phyloP scores from a whole-genome alignment of 2,113 vertebrate genomes.

The Leucosticte australis region DNA sequence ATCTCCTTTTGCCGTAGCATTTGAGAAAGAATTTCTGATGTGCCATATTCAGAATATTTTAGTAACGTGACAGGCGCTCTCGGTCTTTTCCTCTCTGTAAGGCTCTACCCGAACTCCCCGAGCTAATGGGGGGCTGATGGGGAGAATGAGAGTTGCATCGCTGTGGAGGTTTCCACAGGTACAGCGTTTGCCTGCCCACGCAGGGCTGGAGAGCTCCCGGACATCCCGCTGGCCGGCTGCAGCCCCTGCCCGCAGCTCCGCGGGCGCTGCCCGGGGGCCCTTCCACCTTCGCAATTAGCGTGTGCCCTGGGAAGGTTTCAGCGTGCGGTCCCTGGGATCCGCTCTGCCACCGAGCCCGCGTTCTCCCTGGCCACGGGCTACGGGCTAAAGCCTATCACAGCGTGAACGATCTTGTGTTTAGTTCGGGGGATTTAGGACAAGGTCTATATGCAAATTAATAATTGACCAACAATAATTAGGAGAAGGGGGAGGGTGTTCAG shows the following conservation, averaged over 20 bases:
- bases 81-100: background rate
- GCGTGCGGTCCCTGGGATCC: background rate
- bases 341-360: background rate
- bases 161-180: background rate
- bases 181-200: background rate
- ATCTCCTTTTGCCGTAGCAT: background rate
- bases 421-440: slow-evolving; percentile 16
- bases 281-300: background rate
- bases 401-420: slow-evolving; percentile 18
- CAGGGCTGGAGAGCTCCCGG: background rate
- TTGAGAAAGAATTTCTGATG: background rate
- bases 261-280: background rate
- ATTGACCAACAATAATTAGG: slow-evolving; percentile 49
- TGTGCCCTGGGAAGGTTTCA: background rate
- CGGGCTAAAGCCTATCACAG: slow-evolving; percentile 40
- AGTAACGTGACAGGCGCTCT: background rate
- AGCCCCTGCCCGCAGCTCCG: background rate
- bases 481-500: background rate
- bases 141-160: background rate
- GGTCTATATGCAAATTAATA: slow-evolving; percentile 59
- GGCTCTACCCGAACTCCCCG: background rate
- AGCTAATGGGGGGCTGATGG: background rate
- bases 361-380: slow-evolving; percentile 17
- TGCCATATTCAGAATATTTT: background rate
- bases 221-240: background rate